Evolutionary conservation across 2,888 invertebrate genomes (phyloP), one percentile per base, ranked within the genome.

Genomic region (Apodemia zela): DNA sequence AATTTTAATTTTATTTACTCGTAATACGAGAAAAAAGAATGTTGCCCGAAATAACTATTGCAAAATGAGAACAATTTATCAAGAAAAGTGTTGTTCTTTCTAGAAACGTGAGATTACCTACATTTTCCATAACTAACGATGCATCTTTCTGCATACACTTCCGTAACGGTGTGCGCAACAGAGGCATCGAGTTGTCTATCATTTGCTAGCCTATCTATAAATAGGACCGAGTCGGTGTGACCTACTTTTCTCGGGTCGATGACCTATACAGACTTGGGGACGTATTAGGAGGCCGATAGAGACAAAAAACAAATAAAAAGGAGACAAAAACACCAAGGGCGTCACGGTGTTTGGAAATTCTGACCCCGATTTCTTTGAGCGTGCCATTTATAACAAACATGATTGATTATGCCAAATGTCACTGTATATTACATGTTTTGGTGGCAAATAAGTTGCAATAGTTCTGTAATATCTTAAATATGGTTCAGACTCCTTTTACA

Each of bases 221-320:
- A 82, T 82, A 82, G 78, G 72, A 10, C 42, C 76, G 75, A 78
- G 74, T 70, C 78, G 72, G 64, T 73, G 71, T 81, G 82, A 82
- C 82, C 82, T 65, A 82, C 71, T 76, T 82, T 68, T 25, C 63
- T 67, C 69, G 74, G 79, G 79, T 76, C 80, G 72, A 67, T 73
- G 79, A 80, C 80, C 81, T 15, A 11, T 58, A 62, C 64, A 45
- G 63, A 51, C 63, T 67, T 67, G 35, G 64, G 66, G 66, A 63
- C 60, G 60, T 47, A 62, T 42, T 35, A 49, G 54, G 66, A 49
- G 54, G 66, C 62, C 65, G 65, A 68, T 60, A 58, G 64, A 65
- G 65, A 63, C 59, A 49, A 18, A 45, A 47, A 58, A 25, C 59
- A 63, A 58, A 47, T 35, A 35, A 47, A 25, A 65, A 51, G 62